Conservation (phyloP, 2,797 vertebrate genomes). For the Aulostomus chinensis region DNA sequence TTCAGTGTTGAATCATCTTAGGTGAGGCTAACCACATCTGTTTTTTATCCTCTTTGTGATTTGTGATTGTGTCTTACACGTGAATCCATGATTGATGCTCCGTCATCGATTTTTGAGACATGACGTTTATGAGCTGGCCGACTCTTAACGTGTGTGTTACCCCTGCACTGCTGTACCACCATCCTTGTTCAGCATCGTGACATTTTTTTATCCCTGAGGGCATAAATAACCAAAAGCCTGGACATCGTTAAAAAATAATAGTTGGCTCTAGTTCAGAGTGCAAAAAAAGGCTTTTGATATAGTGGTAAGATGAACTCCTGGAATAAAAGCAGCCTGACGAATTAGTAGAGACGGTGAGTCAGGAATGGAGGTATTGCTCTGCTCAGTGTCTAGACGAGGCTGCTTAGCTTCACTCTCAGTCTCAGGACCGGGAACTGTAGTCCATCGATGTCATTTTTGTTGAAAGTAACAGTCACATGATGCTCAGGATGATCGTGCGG, state of each 20-base stretch:
- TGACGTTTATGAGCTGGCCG: too few species aligned
- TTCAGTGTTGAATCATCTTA: too few species aligned
- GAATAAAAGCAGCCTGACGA: slow-evolving; percentile 12
- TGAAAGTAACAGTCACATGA: neutral
- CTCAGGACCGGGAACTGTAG: neutral
- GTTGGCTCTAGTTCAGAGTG: slow-evolving; percentile 12
- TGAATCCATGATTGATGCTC: too few species aligned
- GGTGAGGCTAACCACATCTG: too few species aligned
- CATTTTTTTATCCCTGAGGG: slow-evolving; percentile 8
- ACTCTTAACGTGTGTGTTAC: too few species aligned
- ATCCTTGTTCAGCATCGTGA: too few species aligned
- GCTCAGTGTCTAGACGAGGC: slow-evolving; percentile 11
- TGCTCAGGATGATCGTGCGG: neutral
- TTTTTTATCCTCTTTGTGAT: too few species aligned
- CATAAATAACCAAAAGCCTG: slow-evolving; percentile 23
- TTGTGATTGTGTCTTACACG: too few species aligned
- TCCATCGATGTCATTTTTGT: neutral
- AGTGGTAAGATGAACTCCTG: slow-evolving; percentile 11
- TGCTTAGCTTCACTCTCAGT: slow-evolving; percentile 9
- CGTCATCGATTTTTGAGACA: too few species aligned
- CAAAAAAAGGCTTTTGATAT: slow-evolving; percentile 18
- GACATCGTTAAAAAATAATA: slow-evolving; percentile 30
- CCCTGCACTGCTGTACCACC: too few species aligned
- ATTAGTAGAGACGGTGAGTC: slow-evolving; percentile 11
- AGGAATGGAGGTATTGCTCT: slow-evolving; percentile 21